phyloP scores from a whole-genome alignment of 2,113 vertebrate genomes.

The Pao palembangensis region DNA sequence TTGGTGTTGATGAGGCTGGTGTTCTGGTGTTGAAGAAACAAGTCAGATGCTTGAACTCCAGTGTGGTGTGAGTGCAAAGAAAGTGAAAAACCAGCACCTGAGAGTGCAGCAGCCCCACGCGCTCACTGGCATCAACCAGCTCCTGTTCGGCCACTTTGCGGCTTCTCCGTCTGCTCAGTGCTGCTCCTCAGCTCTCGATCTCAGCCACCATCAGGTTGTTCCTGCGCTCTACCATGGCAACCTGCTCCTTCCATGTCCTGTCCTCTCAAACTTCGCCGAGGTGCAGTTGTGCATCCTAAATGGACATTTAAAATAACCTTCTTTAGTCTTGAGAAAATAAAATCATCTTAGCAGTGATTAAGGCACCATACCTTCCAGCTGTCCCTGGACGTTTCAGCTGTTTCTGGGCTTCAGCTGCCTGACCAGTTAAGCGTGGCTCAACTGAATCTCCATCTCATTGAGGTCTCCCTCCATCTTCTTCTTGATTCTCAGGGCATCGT shows the following conservation, averaged over 20 bases:
- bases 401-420: slow-evolving; percentile 76
- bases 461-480: slow-evolving; percentile 79
- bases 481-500: slow-evolving; percentile 73
- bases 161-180: slow-evolving; percentile 84
- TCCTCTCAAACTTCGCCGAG: slow-evolving; percentile 82
- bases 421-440: slow-evolving; percentile 78
- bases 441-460: slow-evolving; percentile 77
- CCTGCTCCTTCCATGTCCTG: slow-evolving; percentile 85
- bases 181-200: slow-evolving; percentile 83
- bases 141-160: slow-evolving; percentile 88
- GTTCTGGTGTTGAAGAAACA: slow-evolving; percentile 65
- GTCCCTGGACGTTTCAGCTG: slow-evolving; percentile 73
- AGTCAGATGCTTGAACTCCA: not conserved
- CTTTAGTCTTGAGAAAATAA: not conserved
- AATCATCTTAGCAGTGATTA: not conserved
- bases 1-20: slow-evolving; percentile 82
- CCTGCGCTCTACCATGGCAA: slow-evolving; percentile 86
- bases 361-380: slow-evolving; percentile 69
- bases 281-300: slow-evolving; percentile 82
- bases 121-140: slow-evolving; percentile 80
- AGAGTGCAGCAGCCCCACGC: slow-evolving; percentile 79
- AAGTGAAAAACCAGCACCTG: slow-evolving; percentile 68
- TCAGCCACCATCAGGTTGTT: slow-evolving; percentile 83
- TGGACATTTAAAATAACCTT: not conserved
- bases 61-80: no score